These are phyloP conservation scores for Serrognathus titanus DNA, from an alignment of 2,888 invertebrate species.

Conservation along the genomic window DNA sequence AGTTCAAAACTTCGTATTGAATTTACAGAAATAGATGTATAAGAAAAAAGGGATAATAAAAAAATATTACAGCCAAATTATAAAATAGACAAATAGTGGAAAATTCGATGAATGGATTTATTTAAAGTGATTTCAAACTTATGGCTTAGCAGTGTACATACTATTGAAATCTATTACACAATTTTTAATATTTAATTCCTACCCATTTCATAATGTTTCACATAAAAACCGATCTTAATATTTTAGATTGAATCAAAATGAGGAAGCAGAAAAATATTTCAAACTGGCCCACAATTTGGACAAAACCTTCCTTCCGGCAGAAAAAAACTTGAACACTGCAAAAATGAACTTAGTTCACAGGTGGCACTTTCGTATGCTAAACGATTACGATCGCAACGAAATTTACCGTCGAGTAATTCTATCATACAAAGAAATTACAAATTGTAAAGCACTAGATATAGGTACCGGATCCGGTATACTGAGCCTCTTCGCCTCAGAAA, in stretches of 20 bases:
- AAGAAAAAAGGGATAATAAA: no score
- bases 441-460: conserved; percentile 64
- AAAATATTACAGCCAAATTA: no score
- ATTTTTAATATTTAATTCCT: neutral
- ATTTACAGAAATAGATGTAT: no score
- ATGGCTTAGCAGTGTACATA: no score
- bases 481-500: conserved; percentile 60
- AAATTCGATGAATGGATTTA: no score
- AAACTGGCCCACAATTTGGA: conserved; percentile 28
- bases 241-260: conserved; percentile 35
- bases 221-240: conserved; percentile 4
- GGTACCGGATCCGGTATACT: conserved; percentile 73
- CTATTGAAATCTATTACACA: neutral
- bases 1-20: no score
- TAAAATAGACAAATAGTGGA: no score
- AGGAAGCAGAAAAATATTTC: conserved; percentile 37
- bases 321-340: conserved; percentile 65
- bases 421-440: conserved; percentile 50
- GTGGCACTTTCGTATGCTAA: conserved; percentile 83
- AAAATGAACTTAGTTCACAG: conserved; percentile 67
- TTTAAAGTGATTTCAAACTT: no score
- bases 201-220: no score
- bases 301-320: conserved; percentile 39
- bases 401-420: conserved; percentile 63
- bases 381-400: conserved; percentile 66